Evolutionary conservation across 1,140 invertebrate species (phyloP).

Genomic region (Eciton burchellii): DNA sequence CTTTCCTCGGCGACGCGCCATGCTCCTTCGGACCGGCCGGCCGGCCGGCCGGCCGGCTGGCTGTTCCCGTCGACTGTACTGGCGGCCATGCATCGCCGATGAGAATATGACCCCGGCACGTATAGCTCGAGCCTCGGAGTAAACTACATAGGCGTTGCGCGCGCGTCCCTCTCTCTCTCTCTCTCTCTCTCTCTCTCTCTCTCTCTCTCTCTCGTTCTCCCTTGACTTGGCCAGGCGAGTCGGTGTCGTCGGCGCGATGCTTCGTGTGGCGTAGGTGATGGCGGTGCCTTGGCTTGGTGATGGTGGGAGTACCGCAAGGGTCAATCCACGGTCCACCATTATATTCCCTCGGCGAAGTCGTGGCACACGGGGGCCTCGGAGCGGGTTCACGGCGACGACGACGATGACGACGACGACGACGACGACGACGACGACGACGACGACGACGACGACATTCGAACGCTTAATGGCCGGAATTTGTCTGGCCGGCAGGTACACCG

Average conservation of each 20-base stretch:
- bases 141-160: conserved; percentile 66
- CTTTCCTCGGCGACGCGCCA: conserved; percentile 16
- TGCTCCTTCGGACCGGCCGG: conserved; percentile 35
- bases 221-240: conserved; percentile 34
- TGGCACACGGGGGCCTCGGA: conserved; percentile 64
- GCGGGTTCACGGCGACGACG: conserved; percentile 66
- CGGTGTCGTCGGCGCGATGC: conserved; percentile 53
- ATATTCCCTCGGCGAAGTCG: conserved; percentile 65
- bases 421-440: conserved; percentile 21
- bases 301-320: conserved; percentile 83
- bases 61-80: conserved; percentile 64
- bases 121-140: conserved; percentile 67
- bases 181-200: conserved; percentile 60
- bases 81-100: conserved; percentile 78
- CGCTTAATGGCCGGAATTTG: conserved; percentile 77
- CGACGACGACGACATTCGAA: conserved; percentile 70
- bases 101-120: conserved; percentile 82
- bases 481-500: conserved; percentile 75
- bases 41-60: conserved; percentile 31
- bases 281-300: conserved; percentile 42
- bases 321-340: conserved; percentile 78
- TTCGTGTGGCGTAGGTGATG: conserved; percentile 68
- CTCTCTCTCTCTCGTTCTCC: conserved; percentile 36
- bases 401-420: conserved; percentile 25
- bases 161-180: conserved; percentile 17